Percentiles rank a stretch among this genome's conserved stretches.
phyloP scores from a whole-genome alignment of 2,888 invertebrate genomes.

The Strigamia maritima region DNA sequence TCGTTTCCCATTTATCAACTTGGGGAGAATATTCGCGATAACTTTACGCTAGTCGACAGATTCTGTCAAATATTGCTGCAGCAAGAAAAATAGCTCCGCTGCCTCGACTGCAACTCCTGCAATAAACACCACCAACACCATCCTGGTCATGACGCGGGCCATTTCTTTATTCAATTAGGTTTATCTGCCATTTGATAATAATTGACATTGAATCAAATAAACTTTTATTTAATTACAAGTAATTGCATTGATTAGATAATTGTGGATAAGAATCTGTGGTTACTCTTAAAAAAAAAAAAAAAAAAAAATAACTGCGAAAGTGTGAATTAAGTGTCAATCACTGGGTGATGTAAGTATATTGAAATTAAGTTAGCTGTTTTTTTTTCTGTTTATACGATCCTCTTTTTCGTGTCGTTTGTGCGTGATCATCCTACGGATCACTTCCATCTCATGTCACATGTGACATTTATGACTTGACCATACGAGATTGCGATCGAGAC shows the following conservation, averaged over 20 bases:
- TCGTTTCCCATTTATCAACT: not conserved
- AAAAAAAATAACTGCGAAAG: not conserved
- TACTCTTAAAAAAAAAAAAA: not conserved
- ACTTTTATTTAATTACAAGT: not conserved
- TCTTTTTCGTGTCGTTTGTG: not conserved
- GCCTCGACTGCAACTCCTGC: no score
- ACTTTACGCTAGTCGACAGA: not conserved
- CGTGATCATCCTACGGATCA: constrained; percentile 4
- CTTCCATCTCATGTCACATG: constrained; percentile 20
- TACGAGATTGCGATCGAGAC: constrained; percentile 11
- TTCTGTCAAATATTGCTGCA: not conserved
- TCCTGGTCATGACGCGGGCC: not conserved
- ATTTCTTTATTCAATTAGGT: not conserved
- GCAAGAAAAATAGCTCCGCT: not conserved
- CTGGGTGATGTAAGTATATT: no score
- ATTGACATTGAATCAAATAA: not conserved
- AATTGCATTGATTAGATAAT: not conserved
- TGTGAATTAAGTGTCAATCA: not conserved
- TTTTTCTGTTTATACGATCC: not conserved
- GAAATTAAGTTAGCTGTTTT: no score
- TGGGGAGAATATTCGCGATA: not conserved
- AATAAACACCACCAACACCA: not conserved
- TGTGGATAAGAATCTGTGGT: not conserved
- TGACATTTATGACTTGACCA: constrained; percentile 21
- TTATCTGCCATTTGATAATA: not conserved